Evolutionary conservation across 2,113 vertebrate species (phyloP).

Genomic region (Aythya baeri): DNA sequence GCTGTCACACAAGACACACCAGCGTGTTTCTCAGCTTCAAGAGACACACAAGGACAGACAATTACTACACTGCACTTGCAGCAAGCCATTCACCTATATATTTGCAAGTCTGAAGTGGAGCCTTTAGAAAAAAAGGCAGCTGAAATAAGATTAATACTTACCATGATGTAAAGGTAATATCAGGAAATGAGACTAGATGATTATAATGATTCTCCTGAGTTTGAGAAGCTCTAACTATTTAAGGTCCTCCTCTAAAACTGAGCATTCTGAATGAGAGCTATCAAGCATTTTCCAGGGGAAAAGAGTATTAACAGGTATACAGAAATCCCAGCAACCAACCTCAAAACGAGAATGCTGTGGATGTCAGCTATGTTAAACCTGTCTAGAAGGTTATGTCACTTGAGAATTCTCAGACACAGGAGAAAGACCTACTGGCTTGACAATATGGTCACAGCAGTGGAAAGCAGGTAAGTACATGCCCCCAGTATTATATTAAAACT

Average conservation of each 20-base stretch:
- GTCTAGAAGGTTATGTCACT: background rate
- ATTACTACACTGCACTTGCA: background rate
- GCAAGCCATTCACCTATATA: background rate
- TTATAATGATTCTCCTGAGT: no score
- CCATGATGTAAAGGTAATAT: background rate
- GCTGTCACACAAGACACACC: slow-evolving; percentile 81
- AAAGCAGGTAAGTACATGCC: background rate
- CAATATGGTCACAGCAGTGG: background rate
- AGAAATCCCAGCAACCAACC: background rate
- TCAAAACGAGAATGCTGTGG: background rate
- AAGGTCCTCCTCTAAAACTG: background rate
- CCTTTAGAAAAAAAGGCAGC: background rate
- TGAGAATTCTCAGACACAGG: background rate
- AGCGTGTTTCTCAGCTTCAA: slow-evolving; percentile 84
- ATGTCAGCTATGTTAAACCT: background rate
- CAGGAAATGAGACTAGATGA: background rate
- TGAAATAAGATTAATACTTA: background rate
- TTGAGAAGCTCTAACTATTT: background rate
- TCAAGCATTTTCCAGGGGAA: background rate
- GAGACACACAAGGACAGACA: slow-evolving; percentile 23
- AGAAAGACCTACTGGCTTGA: background rate
- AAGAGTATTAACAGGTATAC: background rate
- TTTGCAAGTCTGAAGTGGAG: background rate
- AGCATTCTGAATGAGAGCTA: background rate
- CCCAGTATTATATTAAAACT: background rate